Conservation (phyloP, 30 jellyfish, hydroid and myxozoan species). For the Chrysaora quinquecirrha region DNA sequence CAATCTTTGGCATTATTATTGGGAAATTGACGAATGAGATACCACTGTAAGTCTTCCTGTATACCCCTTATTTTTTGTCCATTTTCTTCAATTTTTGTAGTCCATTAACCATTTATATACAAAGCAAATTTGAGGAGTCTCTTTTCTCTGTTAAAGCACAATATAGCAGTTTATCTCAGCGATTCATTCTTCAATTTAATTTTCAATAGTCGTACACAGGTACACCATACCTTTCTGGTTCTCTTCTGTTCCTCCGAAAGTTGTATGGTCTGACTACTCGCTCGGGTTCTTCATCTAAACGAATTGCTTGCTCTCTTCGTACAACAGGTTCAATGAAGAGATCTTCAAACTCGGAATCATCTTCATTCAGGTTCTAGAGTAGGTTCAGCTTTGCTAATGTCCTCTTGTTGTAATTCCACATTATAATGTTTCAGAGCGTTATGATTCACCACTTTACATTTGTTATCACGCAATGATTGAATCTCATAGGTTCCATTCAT, state of each 20-base stretch:
- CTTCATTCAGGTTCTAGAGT: constrained; percentile 3
- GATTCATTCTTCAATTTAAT: no score
- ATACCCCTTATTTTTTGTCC: background rate
- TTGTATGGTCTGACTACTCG: background rate
- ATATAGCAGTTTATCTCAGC: background rate
- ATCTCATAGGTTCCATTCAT: no score
- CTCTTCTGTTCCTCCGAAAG: no score
- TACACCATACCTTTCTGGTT: no score
- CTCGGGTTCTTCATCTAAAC: constrained; percentile 15
- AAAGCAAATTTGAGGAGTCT: no score
- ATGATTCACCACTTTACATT: constrained; percentile 34
- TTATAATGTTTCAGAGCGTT: constrained; percentile 9
- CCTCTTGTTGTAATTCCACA: no score
- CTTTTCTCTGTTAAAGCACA: background rate
- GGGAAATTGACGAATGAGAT: no score
- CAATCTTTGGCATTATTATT: no score
- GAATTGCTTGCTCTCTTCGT: constrained; percentile 8
- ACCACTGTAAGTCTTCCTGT: no score
- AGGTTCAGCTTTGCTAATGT: constrained; percentile 7
- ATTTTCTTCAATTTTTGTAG: background rate
- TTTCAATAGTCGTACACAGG: no score
- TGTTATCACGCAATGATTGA: no score
- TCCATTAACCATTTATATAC: background rate
- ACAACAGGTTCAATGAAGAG: no score
- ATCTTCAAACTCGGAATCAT: constrained; percentile 37